A percentile compares a stretch with the other conserved stretches of the same genome.
Evolutionary conservation across 1,140 invertebrate species (phyloP).

Genomic region (Drosophila ironensis): DNA sequence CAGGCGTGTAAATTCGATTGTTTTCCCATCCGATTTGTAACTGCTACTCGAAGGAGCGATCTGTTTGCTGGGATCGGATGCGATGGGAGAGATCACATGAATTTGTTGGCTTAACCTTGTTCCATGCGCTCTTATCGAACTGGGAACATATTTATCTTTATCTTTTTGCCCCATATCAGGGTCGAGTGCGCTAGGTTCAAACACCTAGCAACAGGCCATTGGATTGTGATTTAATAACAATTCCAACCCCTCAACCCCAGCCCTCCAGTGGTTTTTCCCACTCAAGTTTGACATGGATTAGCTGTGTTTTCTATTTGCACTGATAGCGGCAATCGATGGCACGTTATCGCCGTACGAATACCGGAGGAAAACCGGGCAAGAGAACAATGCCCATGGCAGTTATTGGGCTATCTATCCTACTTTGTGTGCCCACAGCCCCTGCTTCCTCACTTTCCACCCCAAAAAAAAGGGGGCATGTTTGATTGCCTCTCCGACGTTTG

Average conservation of each 20-base stretch:
- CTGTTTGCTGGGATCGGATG: slow-evolving; percentile 12
- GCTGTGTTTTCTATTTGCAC: slow-evolving; percentile 50
- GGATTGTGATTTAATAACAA: slow-evolving; percentile 40
- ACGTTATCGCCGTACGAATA: slow-evolving; percentile 14
- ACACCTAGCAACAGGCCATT: slow-evolving; percentile 31
- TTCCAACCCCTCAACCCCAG: too few species aligned
- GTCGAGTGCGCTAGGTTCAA: slow-evolving; percentile 44
- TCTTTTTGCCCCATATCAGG: slow-evolving; percentile 24
- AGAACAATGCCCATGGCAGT: slow-evolving; percentile 21
- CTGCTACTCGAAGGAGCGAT: slow-evolving; percentile 10
- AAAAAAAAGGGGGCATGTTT: slow-evolving; percentile 9
- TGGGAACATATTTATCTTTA: slow-evolving; percentile 18
- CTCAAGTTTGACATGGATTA: slow-evolving; percentile 43
- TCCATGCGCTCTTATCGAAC: slow-evolving; percentile 13
- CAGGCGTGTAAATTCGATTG: not conserved
- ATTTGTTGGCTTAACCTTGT: slow-evolving; percentile 22
- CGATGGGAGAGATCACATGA: slow-evolving; percentile 5
- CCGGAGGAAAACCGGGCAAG: slow-evolving; percentile 4
- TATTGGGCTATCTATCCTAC: slow-evolving; percentile 18
- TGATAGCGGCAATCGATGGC: slow-evolving; percentile 37
- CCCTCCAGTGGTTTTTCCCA: slow-evolving; percentile 2
- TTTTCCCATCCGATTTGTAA: not conserved
- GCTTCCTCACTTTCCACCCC: not conserved
- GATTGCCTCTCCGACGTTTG: not conserved
- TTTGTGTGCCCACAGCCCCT: not conserved